Conservation (phyloP, 1,140 invertebrate genomes). For the Conopomorpha cramerella region DNA sequence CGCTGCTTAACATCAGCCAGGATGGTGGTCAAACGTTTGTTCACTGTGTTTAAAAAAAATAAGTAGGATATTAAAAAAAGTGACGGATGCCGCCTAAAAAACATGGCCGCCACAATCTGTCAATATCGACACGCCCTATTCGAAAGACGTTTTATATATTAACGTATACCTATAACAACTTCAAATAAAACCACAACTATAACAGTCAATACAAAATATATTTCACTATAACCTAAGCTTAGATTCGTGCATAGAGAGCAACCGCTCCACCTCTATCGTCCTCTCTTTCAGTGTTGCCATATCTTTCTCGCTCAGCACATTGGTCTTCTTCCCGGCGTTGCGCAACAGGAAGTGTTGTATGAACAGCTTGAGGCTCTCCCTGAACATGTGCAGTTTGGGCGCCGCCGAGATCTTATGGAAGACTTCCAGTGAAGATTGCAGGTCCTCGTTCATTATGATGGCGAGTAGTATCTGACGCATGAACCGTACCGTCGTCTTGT, state of each 20-base stretch:
- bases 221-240: conserved; percentile 33
- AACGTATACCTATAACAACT: no score
- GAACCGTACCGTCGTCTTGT: conserved; percentile 71
- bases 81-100: no score
- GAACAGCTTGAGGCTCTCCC: conserved; percentile 78
- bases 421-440: conserved; percentile 63
- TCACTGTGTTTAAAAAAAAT: no score
- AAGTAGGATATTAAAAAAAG: no score
- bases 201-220: no score
- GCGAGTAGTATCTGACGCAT: conserved; percentile 72
- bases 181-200: no score
- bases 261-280: conserved; percentile 60
- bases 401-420: conserved; percentile 70
- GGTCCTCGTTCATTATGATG: conserved; percentile 67
- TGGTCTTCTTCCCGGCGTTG: conserved; percentile 59
- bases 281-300: conserved; percentile 58
- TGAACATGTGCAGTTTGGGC: conserved; percentile 71
- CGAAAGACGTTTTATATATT: no score
- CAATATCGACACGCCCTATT: no score
- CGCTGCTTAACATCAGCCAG: no score
- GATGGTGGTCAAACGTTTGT: no score
- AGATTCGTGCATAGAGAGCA: conserved; percentile 49
- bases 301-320: conserved; percentile 52
- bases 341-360: conserved; percentile 78
- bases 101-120: no score